These are phyloP conservation scores for Heliconius hortense DNA, from an alignment of 2,888 invertebrate species.

Conservation along the genomic window DNA sequence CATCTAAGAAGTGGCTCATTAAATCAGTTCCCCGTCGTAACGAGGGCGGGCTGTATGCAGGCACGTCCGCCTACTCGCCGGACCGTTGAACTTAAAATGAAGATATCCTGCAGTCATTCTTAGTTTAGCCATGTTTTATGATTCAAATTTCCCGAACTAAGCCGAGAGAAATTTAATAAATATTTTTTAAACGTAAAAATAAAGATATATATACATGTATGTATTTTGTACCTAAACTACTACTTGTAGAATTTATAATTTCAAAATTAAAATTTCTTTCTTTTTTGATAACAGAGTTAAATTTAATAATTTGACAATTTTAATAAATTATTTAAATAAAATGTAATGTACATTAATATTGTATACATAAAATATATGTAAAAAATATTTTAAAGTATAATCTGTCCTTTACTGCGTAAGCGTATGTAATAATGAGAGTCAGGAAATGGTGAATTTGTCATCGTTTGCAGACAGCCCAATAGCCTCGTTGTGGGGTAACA, in stretches of 20 bases:
- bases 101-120: conserved; percentile 23
- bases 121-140: conserved; percentile 17
- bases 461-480: conserved; percentile 32
- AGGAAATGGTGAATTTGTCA: conserved; percentile 34
- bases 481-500: conserved; percentile 6
- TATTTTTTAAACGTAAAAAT: neutral
- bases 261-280: too few species aligned
- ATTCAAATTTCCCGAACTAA: neutral
- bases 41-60: conserved; percentile 26
- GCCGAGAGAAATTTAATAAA: neutral
- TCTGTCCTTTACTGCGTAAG: conserved; percentile 23
- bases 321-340: too few species aligned
- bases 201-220: neutral
- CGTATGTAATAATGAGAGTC: conserved; percentile 22
- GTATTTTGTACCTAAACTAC: neutral
- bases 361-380: too few species aligned
- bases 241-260: too few species aligned
- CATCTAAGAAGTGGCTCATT: conserved; percentile 29
- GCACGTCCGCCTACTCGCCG: conserved; percentile 29
- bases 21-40: conserved; percentile 31
- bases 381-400: neutral
- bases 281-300: too few species aligned
- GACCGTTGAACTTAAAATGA: conserved; percentile 16
- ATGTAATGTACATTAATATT: too few species aligned
- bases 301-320: too few species aligned